phyloP scores from a whole-genome alignment of 1,140 invertebrate genomes.

The Drusus annulatus region DNA sequence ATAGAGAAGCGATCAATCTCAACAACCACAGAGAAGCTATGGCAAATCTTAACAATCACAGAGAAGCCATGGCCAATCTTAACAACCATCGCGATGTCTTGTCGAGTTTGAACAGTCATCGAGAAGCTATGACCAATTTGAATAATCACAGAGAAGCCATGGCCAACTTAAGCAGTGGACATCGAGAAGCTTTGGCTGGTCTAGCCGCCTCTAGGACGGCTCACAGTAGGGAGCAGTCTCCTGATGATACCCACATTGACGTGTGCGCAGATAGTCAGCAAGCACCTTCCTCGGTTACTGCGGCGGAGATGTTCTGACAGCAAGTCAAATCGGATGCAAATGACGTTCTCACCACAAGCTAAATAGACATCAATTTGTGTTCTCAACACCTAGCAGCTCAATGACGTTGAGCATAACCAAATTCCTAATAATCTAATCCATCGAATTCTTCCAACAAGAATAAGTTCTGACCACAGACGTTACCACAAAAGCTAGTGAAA shows the following conservation, averaged over 20 bases:
- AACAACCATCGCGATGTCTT: constrained; percentile 26
- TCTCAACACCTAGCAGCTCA: no score
- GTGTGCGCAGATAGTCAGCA: constrained; percentile 48
- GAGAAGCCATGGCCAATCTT: constrained; percentile 27
- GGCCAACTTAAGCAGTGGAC: constrained; percentile 45
- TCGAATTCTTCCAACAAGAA: no score
- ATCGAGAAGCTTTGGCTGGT: constrained; percentile 50
- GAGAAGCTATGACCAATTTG: constrained; percentile 33
- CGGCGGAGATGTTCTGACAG: constrained; percentile 56
- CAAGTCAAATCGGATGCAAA: constrained; percentile 49
- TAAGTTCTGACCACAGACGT: no score
- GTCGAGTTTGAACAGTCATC: constrained; percentile 39
- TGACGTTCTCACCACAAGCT: constrained; percentile 44
- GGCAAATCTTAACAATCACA: constrained; percentile 46
- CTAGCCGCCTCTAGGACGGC: constrained; percentile 42
- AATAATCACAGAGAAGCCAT: constrained; percentile 51
- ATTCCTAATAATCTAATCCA: no score
- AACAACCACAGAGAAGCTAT: constrained; percentile 54
- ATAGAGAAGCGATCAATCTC: constrained; percentile 35
- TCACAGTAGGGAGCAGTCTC: constrained; percentile 32
- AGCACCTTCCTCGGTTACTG: constrained; percentile 37
- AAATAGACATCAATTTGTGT: not conserved
- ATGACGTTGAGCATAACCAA: no score
- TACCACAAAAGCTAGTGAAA: no score
- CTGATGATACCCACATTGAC: constrained; percentile 53